Evolutionary conservation across 2,113 vertebrate species (phyloP), one percentile per base, ranked within the genome.

Genomic region (Embiotoca jacksoni): DNA sequence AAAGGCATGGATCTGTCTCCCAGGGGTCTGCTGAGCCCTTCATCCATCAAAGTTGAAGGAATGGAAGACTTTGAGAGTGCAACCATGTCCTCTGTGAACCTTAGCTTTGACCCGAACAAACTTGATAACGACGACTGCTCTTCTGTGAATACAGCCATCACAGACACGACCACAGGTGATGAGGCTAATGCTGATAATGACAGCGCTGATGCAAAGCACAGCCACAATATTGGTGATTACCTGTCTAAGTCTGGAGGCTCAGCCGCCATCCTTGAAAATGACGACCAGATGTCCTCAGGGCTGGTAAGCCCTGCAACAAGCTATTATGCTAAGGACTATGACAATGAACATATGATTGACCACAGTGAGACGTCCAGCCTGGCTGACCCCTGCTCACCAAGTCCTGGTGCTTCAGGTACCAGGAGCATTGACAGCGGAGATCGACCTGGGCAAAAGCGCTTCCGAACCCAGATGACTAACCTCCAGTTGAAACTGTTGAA

Each of bases 41-140:
- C 98, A 57, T 99, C 97, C 68, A 99, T 99, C 88, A 99, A 99
- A 91, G 96, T 99, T 66, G 98, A 99, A 89, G 98, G 97, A 65
- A 96, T 98, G 70, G 98, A 99, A 93, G 98, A 99, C 73, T 99
- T 97, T 11, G 98, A 99, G 95, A 97, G 94, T 74, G 96, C 97
- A 72, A 96, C 96, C 64, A 97, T 99, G 93, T 97, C 98, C 56
- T 97, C 97, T 3, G 96, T 99, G 72, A 98, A 97, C 76, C 94
- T 99, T 66, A 97, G 94, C 90, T 99, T 96, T 93, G 98, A 99
- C 94, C 98, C 95, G 49, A 95, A 92, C 6, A 99, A 99, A 92
- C 94, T 99, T 82, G 98, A 99, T 94, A 99, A 99, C 0, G 98
- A 99, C 8, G 98, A 99, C 93, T 99, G 98, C 89, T 99, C 98